Evolutionary conservation across 2,113 vertebrate species (phyloP), one percentile per base, ranked within the genome.

Genomic region (Bungarus multicinctus): DNA sequence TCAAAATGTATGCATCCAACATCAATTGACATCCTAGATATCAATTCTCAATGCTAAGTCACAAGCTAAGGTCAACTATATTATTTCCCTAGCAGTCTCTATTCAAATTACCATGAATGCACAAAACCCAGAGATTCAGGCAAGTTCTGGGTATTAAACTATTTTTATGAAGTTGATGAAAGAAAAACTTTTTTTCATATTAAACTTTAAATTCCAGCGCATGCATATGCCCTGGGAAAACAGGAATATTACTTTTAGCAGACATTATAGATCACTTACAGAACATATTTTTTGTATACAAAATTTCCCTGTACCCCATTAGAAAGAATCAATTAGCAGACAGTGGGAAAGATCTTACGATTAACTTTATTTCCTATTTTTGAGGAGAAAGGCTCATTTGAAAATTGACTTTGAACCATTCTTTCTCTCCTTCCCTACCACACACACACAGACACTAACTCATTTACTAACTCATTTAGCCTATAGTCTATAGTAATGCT

Each of bases 51-150:
- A 4, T 47, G 64, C 34, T 74, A 47, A 91, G 34, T 85, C 85
- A 34, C 34, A 88, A 88, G 52, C 85, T 45, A 90, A 93, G 25
- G 88, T 92, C 87, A 89, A 92, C 55, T 22, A 74, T 39, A 34
- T 50, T 64, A 45, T 34, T 53, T 87, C 34, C 25, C 90, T 45
- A 52, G 34, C 57, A 87, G 89, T 50, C 57, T 87, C 85, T n/a
- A 45, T 45, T 57, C 89, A 43, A 58, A 20, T 93, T 39, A 85
- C 30, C 30, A 27, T 60, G 54, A 43, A 43, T 93, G 53, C 92
- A 50, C n/a, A 90, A 92, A 92, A 89, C 39, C 27, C 18, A 92
- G 39, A 85, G 43, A 85, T 89, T 45, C 39, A 89, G 88, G 43
- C 69, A 85, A 85, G 39, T 39, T 81, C 45, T 39, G 25, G 57